Conservation (phyloP, 2,113 vertebrate species). For the Neolamprologus devosi region DNA sequence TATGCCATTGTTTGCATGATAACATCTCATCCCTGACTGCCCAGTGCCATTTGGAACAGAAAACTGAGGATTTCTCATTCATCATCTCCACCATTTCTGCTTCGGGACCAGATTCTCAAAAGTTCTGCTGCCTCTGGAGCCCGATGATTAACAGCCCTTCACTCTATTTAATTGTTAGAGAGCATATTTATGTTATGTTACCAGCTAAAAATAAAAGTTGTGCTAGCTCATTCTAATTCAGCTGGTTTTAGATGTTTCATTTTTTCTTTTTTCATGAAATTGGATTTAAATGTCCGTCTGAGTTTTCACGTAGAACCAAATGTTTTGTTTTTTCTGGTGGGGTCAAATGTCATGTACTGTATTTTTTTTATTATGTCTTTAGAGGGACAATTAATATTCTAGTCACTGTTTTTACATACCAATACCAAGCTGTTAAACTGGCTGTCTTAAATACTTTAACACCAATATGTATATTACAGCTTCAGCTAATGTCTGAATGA, state of each 20-base stretch:
- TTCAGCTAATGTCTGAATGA: background rate
- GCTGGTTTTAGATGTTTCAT: background rate
- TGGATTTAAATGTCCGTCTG: background rate
- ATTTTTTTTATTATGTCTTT: background rate
- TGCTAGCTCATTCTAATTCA: background rate
- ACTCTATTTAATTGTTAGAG: background rate
- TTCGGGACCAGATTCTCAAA: background rate
- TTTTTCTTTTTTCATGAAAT: background rate
- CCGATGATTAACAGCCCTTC: background rate
- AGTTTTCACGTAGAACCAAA: background rate
- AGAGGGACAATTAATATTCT: background rate
- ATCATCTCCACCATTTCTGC: background rate
- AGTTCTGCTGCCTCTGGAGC: background rate
- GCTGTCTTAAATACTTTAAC: background rate
- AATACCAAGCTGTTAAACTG: background rate
- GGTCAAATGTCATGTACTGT: background rate
- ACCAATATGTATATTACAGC: background rate
- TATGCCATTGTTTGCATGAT: conserved; percentile 35
- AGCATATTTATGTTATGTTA: conserved; percentile 42
- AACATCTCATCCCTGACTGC: conserved; percentile 18
- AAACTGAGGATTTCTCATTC: conserved; percentile 8
- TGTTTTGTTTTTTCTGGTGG: background rate
- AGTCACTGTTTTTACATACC: background rate
- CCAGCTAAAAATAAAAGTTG: background rate
- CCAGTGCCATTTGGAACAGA: conserved; percentile 22